Conservation (phyloP, 2,888 invertebrate genomes). For the Tipula confusa region DNA sequence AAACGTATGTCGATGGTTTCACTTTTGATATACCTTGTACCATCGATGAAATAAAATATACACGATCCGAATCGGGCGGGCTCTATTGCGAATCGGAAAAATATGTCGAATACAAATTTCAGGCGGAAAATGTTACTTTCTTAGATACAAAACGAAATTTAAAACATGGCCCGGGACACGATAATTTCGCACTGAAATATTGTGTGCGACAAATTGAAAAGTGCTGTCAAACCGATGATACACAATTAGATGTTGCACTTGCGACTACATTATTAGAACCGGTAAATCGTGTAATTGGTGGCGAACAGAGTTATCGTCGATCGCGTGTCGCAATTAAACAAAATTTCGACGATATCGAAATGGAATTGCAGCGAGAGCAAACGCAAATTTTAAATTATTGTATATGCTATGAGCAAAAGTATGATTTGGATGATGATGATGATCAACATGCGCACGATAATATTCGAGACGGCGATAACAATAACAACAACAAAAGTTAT, state of each 20-base stretch:
- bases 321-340: background rate
- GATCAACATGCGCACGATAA: constrained; percentile 31
- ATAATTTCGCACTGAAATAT: constrained; percentile 63
- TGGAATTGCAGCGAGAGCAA: constrained; percentile 28
- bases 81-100: constrained; percentile 55
- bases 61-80: constrained; percentile 62
- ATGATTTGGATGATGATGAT: constrained; percentile 29
- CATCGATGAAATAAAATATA: constrained; percentile 61
- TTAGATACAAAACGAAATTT: background rate
- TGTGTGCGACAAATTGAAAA: constrained; percentile 58
- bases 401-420: constrained; percentile 12
- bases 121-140: constrained; percentile 37
- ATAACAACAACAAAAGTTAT: background rate
- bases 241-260: background rate
- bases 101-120: constrained; percentile 42
- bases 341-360: constrained; percentile 29
- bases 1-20: constrained; percentile 63
- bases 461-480: background rate
- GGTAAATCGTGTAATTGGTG: background rate
- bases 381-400: background rate
- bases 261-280: background rate
- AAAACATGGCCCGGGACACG: constrained; percentile 34
- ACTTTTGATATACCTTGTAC: constrained; percentile 64
- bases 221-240: constrained; percentile 55
- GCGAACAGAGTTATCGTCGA: background rate